Evolutionary conservation across 2,888 invertebrate genomes (phyloP).

Genomic region (Meiosimyza decipiens): DNA sequence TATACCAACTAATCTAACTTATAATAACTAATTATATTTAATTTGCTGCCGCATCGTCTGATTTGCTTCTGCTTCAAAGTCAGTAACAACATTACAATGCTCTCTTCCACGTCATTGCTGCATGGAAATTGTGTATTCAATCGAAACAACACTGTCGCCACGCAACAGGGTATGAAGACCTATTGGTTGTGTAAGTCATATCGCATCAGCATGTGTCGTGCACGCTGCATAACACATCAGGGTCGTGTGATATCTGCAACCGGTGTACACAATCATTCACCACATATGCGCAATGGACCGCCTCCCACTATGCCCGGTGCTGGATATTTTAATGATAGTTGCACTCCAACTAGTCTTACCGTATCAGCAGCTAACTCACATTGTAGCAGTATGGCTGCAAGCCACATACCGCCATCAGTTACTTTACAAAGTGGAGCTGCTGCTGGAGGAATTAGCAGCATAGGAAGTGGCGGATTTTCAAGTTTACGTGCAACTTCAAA

Average conservation of each 20-base stretch:
- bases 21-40: conserved; percentile 54
- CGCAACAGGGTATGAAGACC: conserved; percentile 68
- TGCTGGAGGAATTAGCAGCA: conserved; percentile 27
- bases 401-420: conserved; percentile 21
- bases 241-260: conserved; percentile 67
- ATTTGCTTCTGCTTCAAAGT: conserved; percentile 45
- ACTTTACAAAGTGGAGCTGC: conserved; percentile 21
- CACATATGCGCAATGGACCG: conserved; percentile 60
- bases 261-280: conserved; percentile 66
- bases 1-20: conserved; percentile 47
- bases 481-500: conserved; percentile 41
- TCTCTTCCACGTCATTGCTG: conserved; percentile 66
- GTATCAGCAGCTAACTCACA: conserved; percentile 46
- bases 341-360: conserved; percentile 30
- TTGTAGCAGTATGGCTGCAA: conserved; percentile 29
- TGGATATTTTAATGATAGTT: conserved; percentile 19
- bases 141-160: conserved; percentile 67
- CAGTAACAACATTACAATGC: conserved; percentile 67
- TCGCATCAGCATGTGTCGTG: conserved; percentile 67
- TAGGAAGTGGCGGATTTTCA: conserved; percentile 40
- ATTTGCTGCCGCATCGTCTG: conserved; percentile 46
- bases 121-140: conserved; percentile 67
- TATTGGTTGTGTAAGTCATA: conserved; percentile 68
- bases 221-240: conserved; percentile 67
- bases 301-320: conserved; percentile 8